phyloP scores from a whole-genome alignment of 2,888 invertebrate genomes.

The Acanthococcus lagerstroemiae region DNA sequence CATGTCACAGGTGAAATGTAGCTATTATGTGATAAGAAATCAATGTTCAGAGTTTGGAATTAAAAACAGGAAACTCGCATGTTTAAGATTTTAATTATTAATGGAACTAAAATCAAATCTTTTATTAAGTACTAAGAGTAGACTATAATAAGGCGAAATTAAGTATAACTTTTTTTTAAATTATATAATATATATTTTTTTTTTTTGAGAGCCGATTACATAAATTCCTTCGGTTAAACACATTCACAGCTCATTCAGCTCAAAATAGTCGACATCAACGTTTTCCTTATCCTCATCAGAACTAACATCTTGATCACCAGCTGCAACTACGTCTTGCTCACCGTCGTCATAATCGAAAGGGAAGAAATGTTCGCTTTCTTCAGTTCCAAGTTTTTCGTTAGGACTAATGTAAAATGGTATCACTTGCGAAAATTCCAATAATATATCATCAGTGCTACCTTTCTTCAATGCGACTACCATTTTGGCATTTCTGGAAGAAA shows the following conservation, averaged over 20 bases:
- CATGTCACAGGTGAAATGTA: too few species aligned
- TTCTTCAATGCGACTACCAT: constrained; percentile 58
- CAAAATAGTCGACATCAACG: constrained; percentile 7
- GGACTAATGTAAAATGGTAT: constrained; percentile 60
- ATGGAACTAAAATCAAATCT: too few species aligned
- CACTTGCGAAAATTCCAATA: constrained; percentile 52
- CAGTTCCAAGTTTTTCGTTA: constrained; percentile 53
- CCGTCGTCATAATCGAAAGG: constrained; percentile 49
- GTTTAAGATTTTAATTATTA: too few species aligned
- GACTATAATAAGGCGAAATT: too few species aligned
- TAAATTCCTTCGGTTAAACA: too few species aligned
- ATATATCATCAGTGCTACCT: constrained; percentile 50
- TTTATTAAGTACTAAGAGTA: too few species aligned
- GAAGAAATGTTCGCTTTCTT: constrained; percentile 58
- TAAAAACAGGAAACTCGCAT: too few species aligned
- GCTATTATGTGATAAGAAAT: too few species aligned
- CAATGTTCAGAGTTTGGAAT: too few species aligned
- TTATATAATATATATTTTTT: too few species aligned
- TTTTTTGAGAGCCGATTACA: too few species aligned
- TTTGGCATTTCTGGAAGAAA: constrained; percentile 51
- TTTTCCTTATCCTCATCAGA: constrained; percentile 13
- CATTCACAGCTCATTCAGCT: not conserved
- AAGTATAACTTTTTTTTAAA: too few species aligned
- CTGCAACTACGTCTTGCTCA: constrained; percentile 37
- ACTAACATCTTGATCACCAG: not conserved